Percentiles rank a stretch among this genome's conserved stretches.
These are phyloP conservation scores for Opisthocomus hoazin DNA, from an alignment of 2,113 vertebrate genomes.

Conservation along the genomic window DNA sequence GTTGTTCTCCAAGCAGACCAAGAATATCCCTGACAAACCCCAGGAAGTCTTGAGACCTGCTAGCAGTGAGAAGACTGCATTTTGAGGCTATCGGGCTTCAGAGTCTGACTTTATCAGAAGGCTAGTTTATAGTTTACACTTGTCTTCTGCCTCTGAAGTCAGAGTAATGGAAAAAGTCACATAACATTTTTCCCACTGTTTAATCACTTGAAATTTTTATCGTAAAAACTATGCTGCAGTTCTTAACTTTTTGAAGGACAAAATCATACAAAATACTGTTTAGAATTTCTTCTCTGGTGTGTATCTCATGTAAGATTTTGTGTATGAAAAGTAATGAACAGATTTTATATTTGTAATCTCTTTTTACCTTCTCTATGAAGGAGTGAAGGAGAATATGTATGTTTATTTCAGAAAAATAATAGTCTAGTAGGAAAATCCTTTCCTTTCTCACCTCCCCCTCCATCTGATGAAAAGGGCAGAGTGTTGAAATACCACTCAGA, in stretches of 20 bases:
- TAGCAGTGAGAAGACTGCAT: neutral
- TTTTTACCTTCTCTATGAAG: neutral
- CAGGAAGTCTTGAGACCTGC: neutral
- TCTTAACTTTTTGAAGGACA: neutral
- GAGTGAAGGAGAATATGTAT: neutral
- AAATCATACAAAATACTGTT: neutral
- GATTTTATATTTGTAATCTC: neutral
- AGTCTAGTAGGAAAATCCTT: neutral
- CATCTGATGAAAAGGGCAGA: neutral
- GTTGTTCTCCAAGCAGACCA: neutral
- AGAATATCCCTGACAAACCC: neutral
- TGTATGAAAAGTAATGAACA: neutral
- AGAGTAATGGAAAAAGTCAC: neutral
- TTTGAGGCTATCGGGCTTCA: neutral
- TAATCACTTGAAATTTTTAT: neutral
- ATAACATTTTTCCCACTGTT: neutral
- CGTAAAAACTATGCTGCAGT: neutral
- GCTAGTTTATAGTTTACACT: neutral
- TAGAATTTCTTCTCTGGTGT: neutral
- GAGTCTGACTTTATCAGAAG: neutral
- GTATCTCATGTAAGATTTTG: neutral
- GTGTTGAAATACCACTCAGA: constrained; percentile 26
- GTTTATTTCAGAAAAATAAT: neutral
- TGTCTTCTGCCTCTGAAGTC: neutral
- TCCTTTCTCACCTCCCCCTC: neutral